Evolutionary conservation across 1,140 invertebrate species (phyloP).

Genomic region (Leptinotarsa undecemlineata): DNA sequence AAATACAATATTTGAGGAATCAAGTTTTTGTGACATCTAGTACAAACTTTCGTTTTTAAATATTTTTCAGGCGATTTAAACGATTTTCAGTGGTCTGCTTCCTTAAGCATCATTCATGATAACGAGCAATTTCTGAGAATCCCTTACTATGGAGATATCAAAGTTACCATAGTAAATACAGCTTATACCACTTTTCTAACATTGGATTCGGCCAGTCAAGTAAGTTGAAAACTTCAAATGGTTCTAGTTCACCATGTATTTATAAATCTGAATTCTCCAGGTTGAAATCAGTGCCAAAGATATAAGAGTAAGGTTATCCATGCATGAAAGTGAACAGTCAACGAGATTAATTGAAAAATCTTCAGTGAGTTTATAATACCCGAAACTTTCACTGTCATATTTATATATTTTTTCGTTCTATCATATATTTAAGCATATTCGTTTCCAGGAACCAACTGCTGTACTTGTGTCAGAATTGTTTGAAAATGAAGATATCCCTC

Average conservation of each 20-base stretch:
- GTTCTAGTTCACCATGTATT: neutral
- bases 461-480: conserved; percentile 7
- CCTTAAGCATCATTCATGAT: conserved; percentile 56
- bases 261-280: conserved; percentile 43
- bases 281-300: conserved; percentile 73
- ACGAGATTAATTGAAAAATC: neutral
- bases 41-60: too few relatives aligned
- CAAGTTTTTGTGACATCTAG: too few relatives aligned
- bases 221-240: conserved; percentile 37
- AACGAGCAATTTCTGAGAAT: conserved; percentile 70
- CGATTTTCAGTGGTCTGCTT: conserved; percentile 57
- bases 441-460: conserved; percentile 7
- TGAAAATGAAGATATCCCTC: neutral
- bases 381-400: neutral
- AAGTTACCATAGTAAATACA: conserved; percentile 62
- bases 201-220: conserved; percentile 64
- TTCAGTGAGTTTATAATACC: neutral
- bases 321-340: conserved; percentile 27
- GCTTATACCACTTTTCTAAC: conserved; percentile 41
- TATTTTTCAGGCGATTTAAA: conserved; percentile 30
- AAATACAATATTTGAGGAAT: too few relatives aligned
- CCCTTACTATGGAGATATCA: conserved; percentile 70
- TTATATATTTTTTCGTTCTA: neutral
- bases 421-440: neutral
- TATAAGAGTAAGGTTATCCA: conserved; percentile 64